These are phyloP conservation scores for Diachrysia chrysitis DNA, from an alignment of 2,888 invertebrate species.

Conservation along the genomic window DNA sequence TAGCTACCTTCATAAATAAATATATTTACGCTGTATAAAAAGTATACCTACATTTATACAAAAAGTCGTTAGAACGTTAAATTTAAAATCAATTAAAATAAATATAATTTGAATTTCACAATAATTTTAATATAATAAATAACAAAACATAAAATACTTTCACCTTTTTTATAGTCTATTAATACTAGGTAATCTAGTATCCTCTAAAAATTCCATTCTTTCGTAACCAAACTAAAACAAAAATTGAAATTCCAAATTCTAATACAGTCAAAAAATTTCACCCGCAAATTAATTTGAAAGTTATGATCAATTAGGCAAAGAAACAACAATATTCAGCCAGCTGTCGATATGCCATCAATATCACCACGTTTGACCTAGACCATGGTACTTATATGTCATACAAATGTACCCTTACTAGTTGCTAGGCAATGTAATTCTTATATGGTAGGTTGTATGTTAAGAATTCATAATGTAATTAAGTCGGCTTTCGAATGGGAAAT, in stretches of 20 bases:
- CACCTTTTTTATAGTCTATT: background rate
- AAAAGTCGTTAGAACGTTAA: background rate
- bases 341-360: slow-evolving; percentile 41
- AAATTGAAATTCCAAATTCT: slow-evolving; percentile 30
- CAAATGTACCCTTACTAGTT: slow-evolving; percentile 32
- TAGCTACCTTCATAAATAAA: too few relatives aligned
- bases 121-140: background rate
- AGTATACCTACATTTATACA: too few relatives aligned
- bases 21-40: too few relatives aligned
- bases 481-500: slow-evolving; percentile 62
- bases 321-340: slow-evolving; percentile 31
- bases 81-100: background rate
- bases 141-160: background rate
- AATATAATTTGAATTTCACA: background rate
- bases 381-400: slow-evolving; percentile 44
- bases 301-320: slow-evolving; percentile 33
- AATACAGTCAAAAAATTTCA: slow-evolving; percentile 32
- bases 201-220: background rate
- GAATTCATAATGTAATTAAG: slow-evolving; percentile 67
- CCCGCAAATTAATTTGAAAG: slow-evolving; percentile 35
- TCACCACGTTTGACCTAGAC: slow-evolving; percentile 66
- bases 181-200: background rate
- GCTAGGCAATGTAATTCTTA: slow-evolving; percentile 22
- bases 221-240: slow-evolving; percentile 17
- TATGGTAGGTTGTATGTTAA: slow-evolving; percentile 58